Conservation (phyloP, 2,797 vertebrate genomes). For the Neomorphus geoffroyi region DNA sequence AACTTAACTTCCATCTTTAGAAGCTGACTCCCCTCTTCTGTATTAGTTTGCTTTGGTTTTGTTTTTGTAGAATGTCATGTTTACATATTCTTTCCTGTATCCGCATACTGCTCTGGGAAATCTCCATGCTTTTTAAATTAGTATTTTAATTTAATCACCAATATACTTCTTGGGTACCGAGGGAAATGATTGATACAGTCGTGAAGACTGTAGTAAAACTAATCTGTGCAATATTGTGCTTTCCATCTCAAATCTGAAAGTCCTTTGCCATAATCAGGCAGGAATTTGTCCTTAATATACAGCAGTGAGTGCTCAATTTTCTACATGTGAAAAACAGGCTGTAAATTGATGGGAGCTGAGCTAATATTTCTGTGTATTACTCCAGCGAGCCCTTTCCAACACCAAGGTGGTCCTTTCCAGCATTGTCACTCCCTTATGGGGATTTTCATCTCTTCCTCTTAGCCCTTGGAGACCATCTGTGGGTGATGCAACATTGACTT, state of each 20-base stretch:
- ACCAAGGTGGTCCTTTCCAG: not conserved
- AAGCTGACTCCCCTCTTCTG: not conserved
- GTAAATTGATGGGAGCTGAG: not conserved
- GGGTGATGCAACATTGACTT: not conserved
- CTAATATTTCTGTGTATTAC: not conserved
- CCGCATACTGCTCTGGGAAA: not conserved
- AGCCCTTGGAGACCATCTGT: not conserved
- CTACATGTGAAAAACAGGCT: not conserved
- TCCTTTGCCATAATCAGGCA: not conserved
- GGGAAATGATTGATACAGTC: not conserved
- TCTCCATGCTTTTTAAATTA: not conserved
- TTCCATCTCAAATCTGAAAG: not conserved
- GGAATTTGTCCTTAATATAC: not conserved
- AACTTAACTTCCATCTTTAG: not conserved
- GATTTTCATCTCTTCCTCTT: not conserved
- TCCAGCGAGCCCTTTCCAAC: not conserved
- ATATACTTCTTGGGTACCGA: accelerated
- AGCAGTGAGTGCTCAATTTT: not conserved
- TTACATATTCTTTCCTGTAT: not conserved
- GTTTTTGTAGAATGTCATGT: accelerated
- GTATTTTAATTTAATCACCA: not conserved
- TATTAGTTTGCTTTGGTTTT: not conserved
- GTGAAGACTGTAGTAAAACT: not conserved
- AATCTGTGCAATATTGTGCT: not conserved
- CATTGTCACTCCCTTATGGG: accelerated